These are phyloP conservation scores for Myotis vivesi DNA, from an alignment of 2,797 vertebrate species.

Conservation along the genomic window DNA sequence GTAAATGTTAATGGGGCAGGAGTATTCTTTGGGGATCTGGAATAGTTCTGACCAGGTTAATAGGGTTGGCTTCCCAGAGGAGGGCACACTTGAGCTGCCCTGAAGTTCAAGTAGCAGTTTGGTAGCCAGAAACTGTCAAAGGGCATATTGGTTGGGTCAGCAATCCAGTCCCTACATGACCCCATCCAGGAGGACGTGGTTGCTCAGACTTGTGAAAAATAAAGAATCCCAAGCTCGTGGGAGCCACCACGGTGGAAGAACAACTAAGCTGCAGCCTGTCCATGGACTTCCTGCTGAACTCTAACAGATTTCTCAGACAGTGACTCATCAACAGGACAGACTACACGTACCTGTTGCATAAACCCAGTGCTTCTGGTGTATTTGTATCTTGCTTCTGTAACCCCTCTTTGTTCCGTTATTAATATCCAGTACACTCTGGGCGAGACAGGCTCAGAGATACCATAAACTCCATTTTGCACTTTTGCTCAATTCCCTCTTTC, in stretches of 20 bases:
- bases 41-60: not conserved
- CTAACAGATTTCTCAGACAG: constrained; percentile 28
- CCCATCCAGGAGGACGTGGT: constrained; percentile 8
- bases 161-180: not conserved
- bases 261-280: not conserved
- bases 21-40: not conserved
- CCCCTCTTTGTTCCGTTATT: constrained; percentile 56
- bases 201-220: not conserved
- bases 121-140: not conserved
- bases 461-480: not conserved
- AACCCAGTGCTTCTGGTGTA: constrained; percentile 44
- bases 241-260: not conserved
- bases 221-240: constrained; percentile 2
- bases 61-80: not conserved
- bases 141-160: not conserved
- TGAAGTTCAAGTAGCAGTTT: not conserved
- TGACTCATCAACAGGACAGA: constrained; percentile 54
- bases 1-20: not conserved
- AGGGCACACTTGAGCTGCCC: not conserved
- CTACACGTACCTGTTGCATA: constrained; percentile 52
- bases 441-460: not conserved
- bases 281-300: constrained; percentile 31
- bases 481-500: not conserved
- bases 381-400: constrained; percentile 62
- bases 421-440: constrained; percentile 35